Percentiles rank a stretch among this genome's conserved stretches.
phyloP scores from a whole-genome alignment of 30 jellyfish, hydroid and myxozoan species.

The Hydractinia symbiolongicarpus region DNA sequence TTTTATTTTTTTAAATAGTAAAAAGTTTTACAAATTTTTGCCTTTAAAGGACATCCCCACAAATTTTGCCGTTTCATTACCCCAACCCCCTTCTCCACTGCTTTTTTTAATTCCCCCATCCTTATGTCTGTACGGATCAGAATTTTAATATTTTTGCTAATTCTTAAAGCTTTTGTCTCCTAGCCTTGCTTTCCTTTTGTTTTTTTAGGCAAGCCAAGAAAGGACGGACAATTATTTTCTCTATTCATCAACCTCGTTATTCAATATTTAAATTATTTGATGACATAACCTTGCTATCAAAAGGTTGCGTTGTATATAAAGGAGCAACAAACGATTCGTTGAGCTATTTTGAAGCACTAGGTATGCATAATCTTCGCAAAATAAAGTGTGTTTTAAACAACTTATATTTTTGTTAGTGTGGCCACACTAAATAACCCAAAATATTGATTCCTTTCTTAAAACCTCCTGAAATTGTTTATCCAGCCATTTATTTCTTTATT shows the following conservation, averaged over 20 bases:
- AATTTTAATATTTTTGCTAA: too few species aligned
- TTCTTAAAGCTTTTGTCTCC: too few species aligned
- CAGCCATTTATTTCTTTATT: too few species aligned
- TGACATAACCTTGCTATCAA: constrained; percentile 53
- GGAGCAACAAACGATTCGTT: constrained; percentile 53
- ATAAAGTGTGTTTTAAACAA: neutral
- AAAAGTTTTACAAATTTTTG: neutral
- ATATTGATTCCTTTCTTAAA: too few species aligned
- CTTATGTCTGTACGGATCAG: too few species aligned
- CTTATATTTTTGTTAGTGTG: neutral
- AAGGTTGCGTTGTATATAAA: constrained; percentile 67
- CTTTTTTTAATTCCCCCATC: too few species aligned
- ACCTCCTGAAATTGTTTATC: too few species aligned
- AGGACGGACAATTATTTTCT: constrained; percentile 78
- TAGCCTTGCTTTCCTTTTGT: neutral
- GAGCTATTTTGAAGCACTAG: constrained; percentile 53
- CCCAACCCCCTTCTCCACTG: too few species aligned
- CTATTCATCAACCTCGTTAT: constrained; percentile 94
- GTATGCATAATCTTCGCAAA: constrained; percentile 24
- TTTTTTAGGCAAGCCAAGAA: constrained; percentile 62
- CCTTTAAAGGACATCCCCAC: too few species aligned
- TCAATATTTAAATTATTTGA: constrained; percentile 64
- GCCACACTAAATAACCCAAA: too few species aligned
- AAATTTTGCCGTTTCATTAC: too few species aligned
- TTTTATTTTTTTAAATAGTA: neutral